Conservation (phyloP, 2,888 invertebrate genomes). For the Archips crataeganus region DNA sequence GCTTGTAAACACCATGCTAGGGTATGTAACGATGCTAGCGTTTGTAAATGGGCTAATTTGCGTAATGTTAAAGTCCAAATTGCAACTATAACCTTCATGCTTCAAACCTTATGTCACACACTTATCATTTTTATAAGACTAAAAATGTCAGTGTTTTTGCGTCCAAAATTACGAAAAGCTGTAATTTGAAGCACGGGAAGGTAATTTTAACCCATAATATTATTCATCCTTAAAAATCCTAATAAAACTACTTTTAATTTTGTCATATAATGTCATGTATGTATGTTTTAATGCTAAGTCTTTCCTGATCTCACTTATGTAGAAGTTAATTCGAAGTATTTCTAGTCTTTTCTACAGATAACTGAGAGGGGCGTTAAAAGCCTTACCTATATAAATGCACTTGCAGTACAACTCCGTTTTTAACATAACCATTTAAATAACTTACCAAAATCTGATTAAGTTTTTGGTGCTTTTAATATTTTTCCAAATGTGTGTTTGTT, state of each 20-base stretch:
- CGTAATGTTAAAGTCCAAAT: slow-evolving; percentile 14
- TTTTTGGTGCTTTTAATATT: too few relatives aligned
- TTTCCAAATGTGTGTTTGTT: too few relatives aligned
- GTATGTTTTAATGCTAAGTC: not conserved
- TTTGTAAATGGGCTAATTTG: slow-evolving; percentile 13
- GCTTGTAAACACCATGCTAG: not conserved
- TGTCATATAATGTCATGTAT: not conserved
- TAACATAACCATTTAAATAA: too few relatives aligned
- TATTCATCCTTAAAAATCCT: too few relatives aligned
- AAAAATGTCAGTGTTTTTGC: slow-evolving; percentile 26
- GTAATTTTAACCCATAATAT: not conserved
- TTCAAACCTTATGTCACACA: slow-evolving; percentile 25
- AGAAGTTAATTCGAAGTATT: not conserved
- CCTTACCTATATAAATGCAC: too few relatives aligned
- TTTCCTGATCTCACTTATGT: not conserved
- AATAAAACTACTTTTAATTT: too few relatives aligned
- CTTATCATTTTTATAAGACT: slow-evolving; percentile 22
- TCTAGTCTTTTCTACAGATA: too few relatives aligned
- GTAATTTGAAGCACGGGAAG: not conserved
- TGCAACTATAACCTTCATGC: slow-evolving; percentile 35
- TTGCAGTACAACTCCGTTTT: too few relatives aligned
- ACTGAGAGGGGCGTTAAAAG: too few relatives aligned
- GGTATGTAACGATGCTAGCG: not conserved
- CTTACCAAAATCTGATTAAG: too few relatives aligned
- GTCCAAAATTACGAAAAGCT: slow-evolving; percentile 9